These are phyloP conservation scores for Esox masquinongy DNA, from an alignment of 2,797 vertebrate genomes.

Conservation along the genomic window DNA sequence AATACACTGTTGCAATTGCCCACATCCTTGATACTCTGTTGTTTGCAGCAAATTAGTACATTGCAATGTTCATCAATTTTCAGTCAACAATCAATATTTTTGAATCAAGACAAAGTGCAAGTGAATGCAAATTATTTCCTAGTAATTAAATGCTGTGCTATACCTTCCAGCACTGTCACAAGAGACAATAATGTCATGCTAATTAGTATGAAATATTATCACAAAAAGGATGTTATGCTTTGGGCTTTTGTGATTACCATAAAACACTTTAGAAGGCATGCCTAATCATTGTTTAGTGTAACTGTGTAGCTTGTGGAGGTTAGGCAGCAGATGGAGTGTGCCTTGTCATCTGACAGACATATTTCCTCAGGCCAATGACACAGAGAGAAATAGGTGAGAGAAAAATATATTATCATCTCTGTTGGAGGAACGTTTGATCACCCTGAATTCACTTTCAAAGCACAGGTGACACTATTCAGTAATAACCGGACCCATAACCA, in stretches of 20 bases:
- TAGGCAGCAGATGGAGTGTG: slow-evolving; percentile 52
- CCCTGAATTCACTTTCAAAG: slow-evolving; percentile 28
- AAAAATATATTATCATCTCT: slow-evolving; percentile 32
- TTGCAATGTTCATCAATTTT: neutral
- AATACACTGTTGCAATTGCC: neutral
- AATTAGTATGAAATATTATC: slow-evolving; percentile 67
- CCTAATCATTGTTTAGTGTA: slow-evolving; percentile 62
- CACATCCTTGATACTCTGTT: neutral
- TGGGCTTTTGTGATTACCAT: slow-evolving; percentile 58
- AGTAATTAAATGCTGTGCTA: slow-evolving; percentile 1
- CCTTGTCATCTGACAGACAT: slow-evolving; percentile 45
- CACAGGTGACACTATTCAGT: slow-evolving; percentile 31
- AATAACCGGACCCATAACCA: slow-evolving; percentile 36
- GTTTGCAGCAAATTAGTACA: neutral
- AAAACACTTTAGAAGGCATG: slow-evolving; percentile 54
- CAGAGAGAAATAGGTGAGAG: slow-evolving; percentile 3
- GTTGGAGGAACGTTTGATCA: slow-evolving; percentile 35
- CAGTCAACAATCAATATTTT: slow-evolving; percentile 1
- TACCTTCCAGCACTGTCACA: slow-evolving; percentile 46
- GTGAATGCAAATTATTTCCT: neutral
- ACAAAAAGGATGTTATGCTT: slow-evolving; percentile 58
- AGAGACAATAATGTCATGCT: slow-evolving; percentile 56
- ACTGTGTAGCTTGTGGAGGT: slow-evolving; percentile 43
- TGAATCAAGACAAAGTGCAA: neutral
- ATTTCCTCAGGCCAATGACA: slow-evolving; percentile 14